These are phyloP conservation scores for Plotosus lineatus DNA, from an alignment of 2,113 vertebrate species.

Conservation along the genomic window DNA sequence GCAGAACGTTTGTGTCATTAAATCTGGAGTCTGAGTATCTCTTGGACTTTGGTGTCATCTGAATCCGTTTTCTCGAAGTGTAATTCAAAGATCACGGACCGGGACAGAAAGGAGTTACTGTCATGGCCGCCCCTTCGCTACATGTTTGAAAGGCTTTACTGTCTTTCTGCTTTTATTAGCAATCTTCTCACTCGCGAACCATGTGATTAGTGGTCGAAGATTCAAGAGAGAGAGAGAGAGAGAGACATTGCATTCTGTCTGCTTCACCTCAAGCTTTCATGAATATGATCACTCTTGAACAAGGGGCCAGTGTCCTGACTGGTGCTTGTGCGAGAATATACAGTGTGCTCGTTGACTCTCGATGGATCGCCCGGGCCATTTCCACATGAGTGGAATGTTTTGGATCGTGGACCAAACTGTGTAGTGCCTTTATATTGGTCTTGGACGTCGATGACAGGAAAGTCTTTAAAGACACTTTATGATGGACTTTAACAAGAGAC, in stretches of 20 bases:
- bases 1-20: background rate
- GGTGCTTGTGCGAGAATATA: slow-evolving; percentile 37
- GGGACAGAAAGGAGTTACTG: slow-evolving; percentile 30
- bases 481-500: slow-evolving; percentile 5
- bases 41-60: background rate
- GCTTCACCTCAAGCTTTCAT: slow-evolving; percentile 37
- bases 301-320: slow-evolving; percentile 48
- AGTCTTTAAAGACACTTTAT: slow-evolving; percentile 4
- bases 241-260: slow-evolving; percentile 25
- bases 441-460: slow-evolving; percentile 5
- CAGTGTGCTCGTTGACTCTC: slow-evolving; percentile 43
- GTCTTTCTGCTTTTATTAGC: slow-evolving; percentile 23
- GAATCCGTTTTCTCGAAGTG: background rate
- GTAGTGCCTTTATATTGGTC: slow-evolving; percentile 29
- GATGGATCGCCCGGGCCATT: slow-evolving; percentile 3
- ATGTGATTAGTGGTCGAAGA: slow-evolving; percentile 39
- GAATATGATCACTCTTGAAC: slow-evolving; percentile 39
- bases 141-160: slow-evolving; percentile 30
- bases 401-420: background rate
- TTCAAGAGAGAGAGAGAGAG: no score
- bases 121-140: slow-evolving; percentile 24
- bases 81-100: background rate
- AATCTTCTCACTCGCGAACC: slow-evolving; percentile 19
- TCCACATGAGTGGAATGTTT: slow-evolving; percentile 36
- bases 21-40: background rate